Percentiles rank a stretch among this genome's conserved stretches.
Conservation (phyloP, 2,113 vertebrate genomes). For the Scartelaos histophorus region DNA sequence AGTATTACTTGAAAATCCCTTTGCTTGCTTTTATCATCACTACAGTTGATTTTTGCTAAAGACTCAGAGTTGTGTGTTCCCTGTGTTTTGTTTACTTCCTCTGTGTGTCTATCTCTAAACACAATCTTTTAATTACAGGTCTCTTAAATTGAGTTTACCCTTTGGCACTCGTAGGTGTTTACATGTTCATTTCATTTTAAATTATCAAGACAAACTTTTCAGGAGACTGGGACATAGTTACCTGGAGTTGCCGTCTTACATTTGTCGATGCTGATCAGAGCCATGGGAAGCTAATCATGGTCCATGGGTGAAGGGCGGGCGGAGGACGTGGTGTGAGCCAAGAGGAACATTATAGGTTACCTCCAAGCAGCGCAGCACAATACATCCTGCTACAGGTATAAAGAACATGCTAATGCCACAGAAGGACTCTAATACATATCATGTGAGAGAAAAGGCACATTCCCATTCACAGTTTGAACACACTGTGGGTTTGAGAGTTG, state of each 20-base stretch:
- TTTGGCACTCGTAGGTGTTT: constrained; percentile 46
- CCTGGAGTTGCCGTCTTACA: too few relatives aligned
- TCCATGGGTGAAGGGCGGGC: too few relatives aligned
- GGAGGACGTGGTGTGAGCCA: too few relatives aligned
- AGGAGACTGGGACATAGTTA: constrained; percentile 39
- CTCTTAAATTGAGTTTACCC: constrained; percentile 35
- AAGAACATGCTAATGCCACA: constrained; percentile 27
- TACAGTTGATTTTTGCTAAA: neutral
- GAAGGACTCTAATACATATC: constrained; percentile 7
- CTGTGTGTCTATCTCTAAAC: constrained; percentile 31
- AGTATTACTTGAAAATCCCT: too few relatives aligned
- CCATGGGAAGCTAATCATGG: too few relatives aligned
- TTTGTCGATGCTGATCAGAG: too few relatives aligned
- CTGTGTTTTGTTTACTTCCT: constrained; percentile 30
- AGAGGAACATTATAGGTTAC: too few relatives aligned
- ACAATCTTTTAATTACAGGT: constrained; percentile 38
- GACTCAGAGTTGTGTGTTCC: constrained; percentile 33
- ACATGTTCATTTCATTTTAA: constrained; percentile 27
- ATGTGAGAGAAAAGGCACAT: neutral
- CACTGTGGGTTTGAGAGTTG: neutral
- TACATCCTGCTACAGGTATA: neutral
- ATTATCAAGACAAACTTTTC: constrained; percentile 26
- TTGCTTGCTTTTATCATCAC: too few relatives aligned
- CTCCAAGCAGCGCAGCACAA: too few relatives aligned
- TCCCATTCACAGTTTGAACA: neutral